A percentile compares a stretch with the other conserved stretches of the same genome.
These are phyloP conservation scores for Cataglyphis albicans DNA, from an alignment of 2,888 invertebrate genomes.

Conservation along the genomic window DNA sequence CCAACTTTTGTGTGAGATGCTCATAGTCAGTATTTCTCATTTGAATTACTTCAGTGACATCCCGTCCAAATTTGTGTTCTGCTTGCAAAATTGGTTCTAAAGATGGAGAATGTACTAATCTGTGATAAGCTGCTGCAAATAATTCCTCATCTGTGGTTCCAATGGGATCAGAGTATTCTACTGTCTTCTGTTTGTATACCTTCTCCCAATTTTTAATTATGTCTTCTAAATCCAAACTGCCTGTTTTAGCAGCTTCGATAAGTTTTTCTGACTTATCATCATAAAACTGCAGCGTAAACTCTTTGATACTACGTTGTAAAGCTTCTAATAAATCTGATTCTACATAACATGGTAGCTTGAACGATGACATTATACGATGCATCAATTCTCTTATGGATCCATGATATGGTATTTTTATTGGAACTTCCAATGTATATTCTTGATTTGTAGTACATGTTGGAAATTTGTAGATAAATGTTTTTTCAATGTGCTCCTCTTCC, in stretches of 20 bases:
- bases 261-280: slow-evolving; percentile 89
- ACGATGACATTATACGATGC: slow-evolving; percentile 89
- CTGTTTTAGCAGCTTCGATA: slow-evolving; percentile 88
- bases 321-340: slow-evolving; percentile 89
- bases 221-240: slow-evolving; percentile 90
- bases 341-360: slow-evolving; percentile 90
- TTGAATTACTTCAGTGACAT: slow-evolving; percentile 91
- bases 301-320: slow-evolving; percentile 89
- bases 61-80: slow-evolving; percentile 94
- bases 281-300: slow-evolving; percentile 90
- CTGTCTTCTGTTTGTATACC: slow-evolving; percentile 92
- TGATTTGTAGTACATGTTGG: slow-evolving; percentile 88
- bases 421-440: slow-evolving; percentile 88
- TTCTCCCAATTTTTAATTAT: slow-evolving; percentile 93
- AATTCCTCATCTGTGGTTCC: slow-evolving; percentile 94
- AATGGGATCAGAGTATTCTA: slow-evolving; percentile 93
- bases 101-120: slow-evolving; percentile 93
- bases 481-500: slow-evolving; percentile 80
- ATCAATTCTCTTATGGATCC: slow-evolving; percentile 89
- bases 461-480: slow-evolving; percentile 86
- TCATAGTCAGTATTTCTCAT: slow-evolving; percentile 91
- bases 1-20: slow-evolving; percentile 89
- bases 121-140: slow-evolving; percentile 94
- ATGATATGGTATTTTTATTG: slow-evolving; percentile 88
- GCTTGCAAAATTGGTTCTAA: slow-evolving; percentile 95